Conservation (phyloP, 2,888 invertebrate species). For the Acanthoscelides obtectus region DNA sequence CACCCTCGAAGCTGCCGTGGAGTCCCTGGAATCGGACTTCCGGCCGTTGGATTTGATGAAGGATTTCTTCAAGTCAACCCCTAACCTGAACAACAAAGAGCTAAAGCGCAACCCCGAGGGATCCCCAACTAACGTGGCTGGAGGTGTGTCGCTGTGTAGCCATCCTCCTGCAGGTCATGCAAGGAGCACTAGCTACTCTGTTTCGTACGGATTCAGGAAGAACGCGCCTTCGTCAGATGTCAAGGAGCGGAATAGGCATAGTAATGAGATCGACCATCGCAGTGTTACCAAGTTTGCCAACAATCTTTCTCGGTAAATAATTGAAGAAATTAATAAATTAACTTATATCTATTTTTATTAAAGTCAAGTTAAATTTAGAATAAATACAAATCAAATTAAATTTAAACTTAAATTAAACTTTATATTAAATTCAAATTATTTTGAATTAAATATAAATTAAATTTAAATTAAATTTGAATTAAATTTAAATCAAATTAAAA, state of each 20-base stretch:
- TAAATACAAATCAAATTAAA: too few species aligned
- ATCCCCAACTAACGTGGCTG: conserved; percentile 14
- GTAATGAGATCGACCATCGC: conserved; percentile 41
- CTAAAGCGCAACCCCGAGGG: conserved; percentile 56
- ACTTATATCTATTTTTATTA: too few species aligned
- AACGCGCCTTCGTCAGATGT: conserved; percentile 56
- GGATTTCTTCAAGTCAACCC: conserved; percentile 94
- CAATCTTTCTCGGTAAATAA: conserved; percentile 60
- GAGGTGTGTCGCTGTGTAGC: conserved; percentile 36
- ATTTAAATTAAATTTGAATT: too few species aligned
- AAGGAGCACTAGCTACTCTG: conserved; percentile 87
- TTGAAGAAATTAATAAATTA: too few species aligned
- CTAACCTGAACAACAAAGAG: conserved; percentile 88
- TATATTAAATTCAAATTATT: too few species aligned
- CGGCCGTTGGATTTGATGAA: conserved; percentile 89
- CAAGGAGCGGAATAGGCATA: conserved; percentile 52
- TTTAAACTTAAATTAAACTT: too few species aligned
- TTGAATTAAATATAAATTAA: too few species aligned
- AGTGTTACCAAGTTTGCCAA: conserved; percentile 51
- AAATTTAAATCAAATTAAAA: too few species aligned
- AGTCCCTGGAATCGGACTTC: conserved; percentile 88
- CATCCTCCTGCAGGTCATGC: conserved; percentile 65
- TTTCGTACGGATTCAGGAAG: conserved; percentile 79
- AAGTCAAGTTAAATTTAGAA: too few species aligned
- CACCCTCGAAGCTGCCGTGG: conserved; percentile 92